Conservation (phyloP, 2,888 invertebrate species). For the Anthophora plumipes region DNA sequence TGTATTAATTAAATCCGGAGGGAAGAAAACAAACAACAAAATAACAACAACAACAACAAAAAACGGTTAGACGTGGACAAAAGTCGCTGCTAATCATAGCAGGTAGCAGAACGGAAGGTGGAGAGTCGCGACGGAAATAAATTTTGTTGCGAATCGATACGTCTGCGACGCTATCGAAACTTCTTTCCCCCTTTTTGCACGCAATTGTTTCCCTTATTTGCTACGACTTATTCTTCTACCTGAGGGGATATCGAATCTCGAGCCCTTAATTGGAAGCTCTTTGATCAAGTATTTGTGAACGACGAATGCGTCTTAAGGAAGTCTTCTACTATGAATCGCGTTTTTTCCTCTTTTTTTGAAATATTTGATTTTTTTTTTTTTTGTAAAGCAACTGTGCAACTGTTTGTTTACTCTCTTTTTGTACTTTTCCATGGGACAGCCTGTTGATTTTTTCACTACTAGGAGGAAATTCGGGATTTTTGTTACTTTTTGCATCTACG, state of each 20-base stretch:
- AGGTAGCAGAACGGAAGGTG: background rate
- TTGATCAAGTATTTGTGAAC: background rate
- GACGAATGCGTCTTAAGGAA: background rate
- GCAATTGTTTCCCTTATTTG: background rate
- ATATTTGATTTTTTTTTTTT: too few species aligned
- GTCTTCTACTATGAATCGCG: too few species aligned
- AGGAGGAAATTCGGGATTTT: too few species aligned
- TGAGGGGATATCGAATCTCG: background rate
- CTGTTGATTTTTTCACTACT: too few species aligned
- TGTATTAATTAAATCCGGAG: conserved; percentile 32
- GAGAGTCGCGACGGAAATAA: conserved; percentile 15
- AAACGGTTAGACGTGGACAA: background rate
- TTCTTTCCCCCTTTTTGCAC: background rate
- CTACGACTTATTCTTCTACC: background rate
- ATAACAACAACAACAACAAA: too few species aligned
- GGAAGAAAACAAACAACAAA: too few species aligned
- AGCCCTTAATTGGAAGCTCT: background rate
- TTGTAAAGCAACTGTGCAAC: too few species aligned
- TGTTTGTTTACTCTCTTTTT: too few species aligned
- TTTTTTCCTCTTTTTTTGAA: background rate
- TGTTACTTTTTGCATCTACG: too few species aligned
- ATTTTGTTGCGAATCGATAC: conserved; percentile 35
- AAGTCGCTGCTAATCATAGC: conserved; percentile 26
- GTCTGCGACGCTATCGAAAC: conserved; percentile 18
- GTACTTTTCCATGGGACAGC: too few species aligned